These are phyloP conservation scores for Metallyticus violacea DNA, from an alignment of 2,888 invertebrate genomes.

Conservation along the genomic window DNA sequence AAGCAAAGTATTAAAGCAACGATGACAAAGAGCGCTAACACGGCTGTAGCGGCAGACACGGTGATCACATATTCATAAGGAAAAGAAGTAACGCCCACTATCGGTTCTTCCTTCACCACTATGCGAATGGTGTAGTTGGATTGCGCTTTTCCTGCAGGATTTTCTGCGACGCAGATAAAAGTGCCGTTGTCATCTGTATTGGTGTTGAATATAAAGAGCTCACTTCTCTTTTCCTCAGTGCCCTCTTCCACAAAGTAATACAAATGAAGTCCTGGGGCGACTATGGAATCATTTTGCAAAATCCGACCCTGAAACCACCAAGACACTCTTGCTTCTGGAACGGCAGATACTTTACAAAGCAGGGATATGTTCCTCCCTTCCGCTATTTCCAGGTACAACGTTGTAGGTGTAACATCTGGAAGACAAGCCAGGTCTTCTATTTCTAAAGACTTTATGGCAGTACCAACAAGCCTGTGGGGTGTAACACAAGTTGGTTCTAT, in stretches of 20 bases:
- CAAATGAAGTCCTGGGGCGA: slow-evolving; percentile 64
- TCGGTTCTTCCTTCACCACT: slow-evolving; percentile 69
- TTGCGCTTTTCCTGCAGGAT: slow-evolving; percentile 74
- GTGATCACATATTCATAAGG: slow-evolving; percentile 69
- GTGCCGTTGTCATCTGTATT: slow-evolving; percentile 80
- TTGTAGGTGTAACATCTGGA: slow-evolving; percentile 73
- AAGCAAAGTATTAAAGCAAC: slow-evolving; percentile 58
- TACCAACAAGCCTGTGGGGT: slow-evolving; percentile 64
- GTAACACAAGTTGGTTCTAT: slow-evolving; percentile 75
- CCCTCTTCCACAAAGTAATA: slow-evolving; percentile 71
- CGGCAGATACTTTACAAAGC: slow-evolving; percentile 74
- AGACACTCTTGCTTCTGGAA: slow-evolving; percentile 76
- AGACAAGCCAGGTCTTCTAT: slow-evolving; percentile 75
- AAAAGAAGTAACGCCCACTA: slow-evolving; percentile 64
- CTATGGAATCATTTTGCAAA: slow-evolving; percentile 70
- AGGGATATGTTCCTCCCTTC: slow-evolving; percentile 80
- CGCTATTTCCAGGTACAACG: slow-evolving; percentile 71
- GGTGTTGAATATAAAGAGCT: slow-evolving; percentile 74
- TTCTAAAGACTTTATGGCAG: slow-evolving; percentile 64
- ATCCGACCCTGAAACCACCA: slow-evolving; percentile 69
- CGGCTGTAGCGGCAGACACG: slow-evolving; percentile 63
- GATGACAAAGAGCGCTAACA: slow-evolving; percentile 62
- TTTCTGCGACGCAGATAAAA: slow-evolving; percentile 81
- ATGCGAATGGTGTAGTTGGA: slow-evolving; percentile 80
- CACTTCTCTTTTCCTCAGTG: slow-evolving; percentile 71